A percentile compares a stretch with the other conserved stretches of the same genome.
phyloP scores from a whole-genome alignment of 30 jellyfish, hydroid and myxozoan genomes.

The Hydractinia echinata region DNA sequence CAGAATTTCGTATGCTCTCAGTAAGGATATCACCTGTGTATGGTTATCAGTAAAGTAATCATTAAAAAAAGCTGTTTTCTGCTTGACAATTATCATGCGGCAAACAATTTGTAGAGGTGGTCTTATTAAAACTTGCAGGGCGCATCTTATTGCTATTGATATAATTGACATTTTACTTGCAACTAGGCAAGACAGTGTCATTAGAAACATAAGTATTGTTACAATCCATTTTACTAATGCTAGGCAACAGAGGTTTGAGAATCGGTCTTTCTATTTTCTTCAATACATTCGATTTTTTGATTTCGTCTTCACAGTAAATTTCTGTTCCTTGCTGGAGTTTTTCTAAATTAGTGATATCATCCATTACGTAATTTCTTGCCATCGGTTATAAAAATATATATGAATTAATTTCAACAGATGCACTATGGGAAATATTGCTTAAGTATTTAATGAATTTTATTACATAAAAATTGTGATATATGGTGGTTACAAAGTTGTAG shows the following conservation, averaged over 20 bases:
- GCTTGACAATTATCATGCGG: background rate
- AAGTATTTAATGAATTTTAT: no score
- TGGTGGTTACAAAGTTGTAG: no score
- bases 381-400: no score
- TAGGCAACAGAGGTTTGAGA: slow-evolving; percentile 31
- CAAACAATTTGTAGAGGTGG: slow-evolving; percentile 5
- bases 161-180: slow-evolving; percentile 57
- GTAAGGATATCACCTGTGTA: slow-evolving; percentile 50
- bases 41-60: slow-evolving; percentile 51
- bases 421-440: no score
- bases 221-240: slow-evolving; percentile 41
- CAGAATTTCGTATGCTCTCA: slow-evolving; percentile 44
- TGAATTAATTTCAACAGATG: no score
- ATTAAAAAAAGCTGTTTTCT: slow-evolving; percentile 47
- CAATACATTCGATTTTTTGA: slow-evolving; percentile 37
- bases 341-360: no score
- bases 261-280: slow-evolving; percentile 23
- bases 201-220: slow-evolving; percentile 38
- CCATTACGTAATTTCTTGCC: no score
- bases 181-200: slow-evolving; percentile 28
- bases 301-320: slow-evolving; percentile 2
- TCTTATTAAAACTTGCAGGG: background rate
- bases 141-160: slow-evolving; percentile 45
- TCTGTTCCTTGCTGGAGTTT: no score
- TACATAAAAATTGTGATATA: no score